These are phyloP conservation scores for Colletes latitarsis DNA, from an alignment of 1,140 invertebrate genomes.

Conservation along the genomic window DNA sequence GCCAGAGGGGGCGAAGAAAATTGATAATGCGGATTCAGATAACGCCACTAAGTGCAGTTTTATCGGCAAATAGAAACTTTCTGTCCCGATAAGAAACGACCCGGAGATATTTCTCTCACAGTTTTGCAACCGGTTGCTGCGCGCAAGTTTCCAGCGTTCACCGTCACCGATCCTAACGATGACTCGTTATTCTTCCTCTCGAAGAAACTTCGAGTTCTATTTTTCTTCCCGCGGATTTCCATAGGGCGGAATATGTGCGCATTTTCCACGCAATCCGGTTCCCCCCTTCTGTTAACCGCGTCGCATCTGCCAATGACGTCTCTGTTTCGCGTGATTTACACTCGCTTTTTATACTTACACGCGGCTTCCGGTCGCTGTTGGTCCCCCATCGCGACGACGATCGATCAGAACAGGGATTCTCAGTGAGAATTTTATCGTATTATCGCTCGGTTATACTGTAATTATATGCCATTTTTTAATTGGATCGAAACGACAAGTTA, in stretches of 20 bases:
- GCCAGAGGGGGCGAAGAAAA: not conserved
- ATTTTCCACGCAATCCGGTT: not conserved
- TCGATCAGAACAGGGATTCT: too few relatives aligned
- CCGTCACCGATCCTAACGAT: not conserved
- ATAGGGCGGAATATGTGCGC: not conserved
- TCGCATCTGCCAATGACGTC: not conserved
- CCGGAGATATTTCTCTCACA: not conserved
- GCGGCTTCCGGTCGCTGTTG: too few relatives aligned
- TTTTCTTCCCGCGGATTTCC: not conserved
- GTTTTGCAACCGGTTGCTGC: not conserved
- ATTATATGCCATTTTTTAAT: too few relatives aligned
- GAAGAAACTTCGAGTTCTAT: slow-evolving; percentile 3
- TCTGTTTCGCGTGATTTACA: slow-evolving; percentile 4
- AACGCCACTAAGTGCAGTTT: not conserved
- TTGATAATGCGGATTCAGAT: slow-evolving; percentile 23
- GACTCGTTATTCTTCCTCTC: slow-evolving; percentile 33
- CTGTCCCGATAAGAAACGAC: not conserved
- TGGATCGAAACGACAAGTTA: too few relatives aligned
- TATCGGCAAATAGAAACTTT: not conserved
- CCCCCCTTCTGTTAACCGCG: not conserved
- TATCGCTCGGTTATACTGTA: too few relatives aligned
- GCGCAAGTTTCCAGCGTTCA: not conserved
- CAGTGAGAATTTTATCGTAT: too few relatives aligned
- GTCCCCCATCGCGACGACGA: too few relatives aligned
- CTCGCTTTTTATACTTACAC: not conserved